A percentile compares a stretch with the other conserved stretches of the same genome.
phyloP scores from a whole-genome alignment of 2,888 invertebrate species.

The Dryococelus australis region DNA sequence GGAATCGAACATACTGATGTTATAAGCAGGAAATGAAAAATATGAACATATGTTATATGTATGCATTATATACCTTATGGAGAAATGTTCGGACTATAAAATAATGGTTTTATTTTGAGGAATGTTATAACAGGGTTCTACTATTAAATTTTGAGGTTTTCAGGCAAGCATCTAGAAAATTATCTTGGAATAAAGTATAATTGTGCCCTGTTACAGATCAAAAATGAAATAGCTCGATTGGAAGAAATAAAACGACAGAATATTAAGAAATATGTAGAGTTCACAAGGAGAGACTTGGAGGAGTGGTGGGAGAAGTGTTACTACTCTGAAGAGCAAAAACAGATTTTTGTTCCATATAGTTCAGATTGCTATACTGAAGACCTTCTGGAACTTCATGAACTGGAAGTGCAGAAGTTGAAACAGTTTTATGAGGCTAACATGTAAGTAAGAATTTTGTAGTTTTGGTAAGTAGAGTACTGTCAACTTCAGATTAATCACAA shows the following conservation, averaged over 20 bases:
- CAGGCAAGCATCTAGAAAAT: neutral
- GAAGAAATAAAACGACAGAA: conserved; percentile 79
- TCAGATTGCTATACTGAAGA: conserved; percentile 80
- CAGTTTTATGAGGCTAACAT: conserved; percentile 70
- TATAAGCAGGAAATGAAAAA: too few relatives aligned
- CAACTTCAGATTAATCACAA: neutral
- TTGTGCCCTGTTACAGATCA: conserved; percentile 58
- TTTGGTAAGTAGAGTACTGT: too few relatives aligned
- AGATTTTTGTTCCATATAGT: conserved; percentile 69
- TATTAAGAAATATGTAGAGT: conserved; percentile 68
- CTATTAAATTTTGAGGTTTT: too few relatives aligned
- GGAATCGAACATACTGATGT: too few relatives aligned
- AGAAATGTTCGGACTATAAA: too few relatives aligned
- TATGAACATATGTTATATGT: too few relatives aligned
- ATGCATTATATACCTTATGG: too few relatives aligned
- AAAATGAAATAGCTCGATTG: conserved; percentile 76
- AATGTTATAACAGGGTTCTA: conserved; percentile 56
- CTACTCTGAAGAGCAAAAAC: conserved; percentile 68
- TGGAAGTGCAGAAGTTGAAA: conserved; percentile 74
- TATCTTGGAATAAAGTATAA: neutral
- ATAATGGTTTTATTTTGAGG: conserved; percentile 61
- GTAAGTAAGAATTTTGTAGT: conserved; percentile 56
- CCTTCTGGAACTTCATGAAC: conserved; percentile 78
- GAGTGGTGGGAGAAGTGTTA: conserved; percentile 81
- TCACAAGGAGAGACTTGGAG: conserved; percentile 74